Conservation (phyloP, 2,797 vertebrate species). For the Lacerta agilis region DNA sequence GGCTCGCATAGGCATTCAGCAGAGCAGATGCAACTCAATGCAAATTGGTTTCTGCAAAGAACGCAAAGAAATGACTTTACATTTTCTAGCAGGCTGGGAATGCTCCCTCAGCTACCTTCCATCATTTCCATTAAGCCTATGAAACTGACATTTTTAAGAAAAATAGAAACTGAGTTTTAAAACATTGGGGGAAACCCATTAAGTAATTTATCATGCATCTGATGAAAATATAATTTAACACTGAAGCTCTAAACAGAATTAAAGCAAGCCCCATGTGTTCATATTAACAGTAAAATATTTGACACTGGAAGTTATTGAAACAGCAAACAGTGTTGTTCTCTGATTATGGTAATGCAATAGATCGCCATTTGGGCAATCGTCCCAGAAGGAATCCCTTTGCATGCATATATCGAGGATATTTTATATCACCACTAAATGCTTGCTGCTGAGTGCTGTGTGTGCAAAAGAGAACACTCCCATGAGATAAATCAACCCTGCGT, state of each 20-base stretch:
- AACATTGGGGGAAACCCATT: constrained; percentile 63
- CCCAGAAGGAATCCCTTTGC: constrained; percentile 16
- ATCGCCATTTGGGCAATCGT: not conserved
- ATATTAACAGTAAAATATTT: constrained; percentile 65
- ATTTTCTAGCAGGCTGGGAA: not conserved
- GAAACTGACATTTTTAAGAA: constrained; percentile 56
- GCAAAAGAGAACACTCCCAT: not conserved
- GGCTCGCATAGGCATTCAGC: accelerated
- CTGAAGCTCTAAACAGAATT: constrained; percentile 53
- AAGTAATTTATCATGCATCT: constrained; percentile 64
- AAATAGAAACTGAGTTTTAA: constrained; percentile 58
- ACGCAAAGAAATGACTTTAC: not conserved
- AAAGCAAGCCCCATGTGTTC: constrained; percentile 53
- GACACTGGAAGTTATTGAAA: constrained; percentile 47
- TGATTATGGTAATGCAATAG: constrained; percentile 38
- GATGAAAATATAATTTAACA: constrained; percentile 70
- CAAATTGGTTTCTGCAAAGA: constrained; percentile 29
- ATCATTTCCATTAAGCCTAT: constrained; percentile 27
- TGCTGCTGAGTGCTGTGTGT: not conserved
- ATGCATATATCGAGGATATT: not conserved
- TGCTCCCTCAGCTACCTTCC: constrained; percentile 35
- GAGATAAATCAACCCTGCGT: constrained; percentile 1
- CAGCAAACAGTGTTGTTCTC: constrained; percentile 19
- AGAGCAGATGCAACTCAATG: not conserved
- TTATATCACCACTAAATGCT: not conserved